A percentile compares a stretch with the other conserved stretches of the same genome.
These are phyloP conservation scores for Halesus radiatus DNA, from an alignment of 1,140 invertebrate species.

Conservation along the genomic window DNA sequence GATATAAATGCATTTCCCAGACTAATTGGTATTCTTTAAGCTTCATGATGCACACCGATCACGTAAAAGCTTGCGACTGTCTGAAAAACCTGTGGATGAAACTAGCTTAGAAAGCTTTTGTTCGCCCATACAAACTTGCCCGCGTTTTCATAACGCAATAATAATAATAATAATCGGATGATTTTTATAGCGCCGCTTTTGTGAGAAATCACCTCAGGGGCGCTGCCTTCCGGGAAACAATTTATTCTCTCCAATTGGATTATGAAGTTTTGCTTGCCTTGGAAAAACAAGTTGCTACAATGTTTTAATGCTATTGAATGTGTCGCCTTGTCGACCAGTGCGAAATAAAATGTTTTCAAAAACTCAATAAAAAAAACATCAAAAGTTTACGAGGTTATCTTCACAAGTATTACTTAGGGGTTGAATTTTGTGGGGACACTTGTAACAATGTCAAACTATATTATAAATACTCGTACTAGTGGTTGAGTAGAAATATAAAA, in stretches of 20 bases:
- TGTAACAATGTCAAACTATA: not conserved
- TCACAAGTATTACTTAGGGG: not conserved
- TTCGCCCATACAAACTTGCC: not conserved
- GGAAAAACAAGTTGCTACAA: not conserved
- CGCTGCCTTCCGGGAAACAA: not conserved
- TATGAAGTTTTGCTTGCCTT: not conserved
- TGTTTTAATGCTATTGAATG: not conserved
- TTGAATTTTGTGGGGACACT: not conserved
- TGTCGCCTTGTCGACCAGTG: not conserved
- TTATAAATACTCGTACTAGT: too few relatives aligned
- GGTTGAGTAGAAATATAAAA: too few relatives aligned
- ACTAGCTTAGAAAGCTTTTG: conserved; percentile 5
- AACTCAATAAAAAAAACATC: not conserved
- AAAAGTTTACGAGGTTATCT: not conserved
- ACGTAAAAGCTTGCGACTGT: not conserved
- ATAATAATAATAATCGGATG: too few relatives aligned
- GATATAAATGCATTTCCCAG: not conserved
- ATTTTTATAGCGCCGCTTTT: too few relatives aligned
- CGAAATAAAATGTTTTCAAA: not conserved
- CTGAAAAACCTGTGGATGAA: not conserved
- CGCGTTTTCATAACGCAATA: not conserved
- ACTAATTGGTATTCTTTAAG: not conserved
- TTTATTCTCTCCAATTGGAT: conserved; percentile 13
- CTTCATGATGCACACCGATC: not conserved
- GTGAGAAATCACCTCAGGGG: too few relatives aligned